These are phyloP conservation scores for Nanorana parkeri DNA, from an alignment of 2,113 vertebrate species.

Conservation along the genomic window DNA sequence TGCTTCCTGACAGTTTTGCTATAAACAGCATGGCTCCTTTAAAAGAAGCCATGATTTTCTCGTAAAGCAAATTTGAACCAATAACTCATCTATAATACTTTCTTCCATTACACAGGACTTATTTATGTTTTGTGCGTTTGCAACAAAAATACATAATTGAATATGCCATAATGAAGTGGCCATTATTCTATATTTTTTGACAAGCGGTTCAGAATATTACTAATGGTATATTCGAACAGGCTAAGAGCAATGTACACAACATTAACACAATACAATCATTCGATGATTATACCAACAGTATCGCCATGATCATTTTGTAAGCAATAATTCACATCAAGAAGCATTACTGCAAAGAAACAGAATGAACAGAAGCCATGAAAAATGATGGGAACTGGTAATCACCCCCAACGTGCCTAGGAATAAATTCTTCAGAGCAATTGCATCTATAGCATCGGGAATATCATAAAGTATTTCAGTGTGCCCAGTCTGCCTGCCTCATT, in stretches of 20 bases:
- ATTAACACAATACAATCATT: constrained; percentile 36
- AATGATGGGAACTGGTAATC: constrained; percentile 41
- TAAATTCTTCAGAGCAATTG: constrained; percentile 40
- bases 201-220: constrained; percentile 23
- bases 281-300: constrained; percentile 39
- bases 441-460: constrained; percentile 24
- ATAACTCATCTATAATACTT: constrained; percentile 5
- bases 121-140: constrained; percentile 4
- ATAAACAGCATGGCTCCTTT: neutral
- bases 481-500: constrained; percentile 46
- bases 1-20: too few relatives aligned
- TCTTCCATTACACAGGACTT: constrained; percentile 1
- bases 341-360: constrained; percentile 26
- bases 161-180: constrained; percentile 27
- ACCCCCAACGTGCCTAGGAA: constrained; percentile 28
- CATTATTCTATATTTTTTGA: constrained; percentile 20
- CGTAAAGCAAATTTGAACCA: neutral
- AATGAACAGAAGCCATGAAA: constrained; percentile 35
- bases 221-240: constrained; percentile 22
- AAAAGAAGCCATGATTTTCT: neutral
- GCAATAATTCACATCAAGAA: constrained; percentile 33
- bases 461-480: constrained; percentile 28
- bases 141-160: constrained; percentile 39
- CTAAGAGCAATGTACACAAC: constrained; percentile 24
- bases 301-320: constrained; percentile 39